A percentile compares a stretch with the other conserved stretches of the same genome.
Evolutionary conservation across 1,140 invertebrate species (phyloP).

Genomic region (Drosophila pallidifrons): DNA sequence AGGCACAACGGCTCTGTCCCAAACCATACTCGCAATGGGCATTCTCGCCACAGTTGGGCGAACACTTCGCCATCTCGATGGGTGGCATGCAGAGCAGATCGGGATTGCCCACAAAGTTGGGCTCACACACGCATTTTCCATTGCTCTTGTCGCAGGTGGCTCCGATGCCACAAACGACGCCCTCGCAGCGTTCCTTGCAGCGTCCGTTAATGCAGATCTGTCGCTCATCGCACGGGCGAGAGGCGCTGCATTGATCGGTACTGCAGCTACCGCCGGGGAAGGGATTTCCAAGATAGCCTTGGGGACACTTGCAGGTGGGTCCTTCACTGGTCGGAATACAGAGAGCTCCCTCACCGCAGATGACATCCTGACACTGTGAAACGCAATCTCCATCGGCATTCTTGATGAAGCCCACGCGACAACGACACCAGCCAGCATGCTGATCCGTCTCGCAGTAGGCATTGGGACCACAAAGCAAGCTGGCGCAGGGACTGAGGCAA

Average conservation of each 20-base stretch:
- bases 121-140: constrained; percentile 94
- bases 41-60: constrained; percentile 92
- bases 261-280: constrained; percentile 94
- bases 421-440: constrained; percentile 95
- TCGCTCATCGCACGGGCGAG: constrained; percentile 91
- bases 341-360: constrained; percentile 92
- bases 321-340: constrained; percentile 94
- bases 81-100: constrained; percentile 95
- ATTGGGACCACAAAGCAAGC: constrained; percentile 92
- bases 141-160: constrained; percentile 92
- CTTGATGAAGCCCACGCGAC: constrained; percentile 92
- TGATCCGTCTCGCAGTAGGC: constrained; percentile 95
- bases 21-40: constrained; percentile 94
- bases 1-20: constrained; percentile 91
- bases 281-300: constrained; percentile 94
- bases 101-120: constrained; percentile 95
- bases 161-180: constrained; percentile 92
- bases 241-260: constrained; percentile 91
- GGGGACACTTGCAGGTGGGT: constrained; percentile 94
- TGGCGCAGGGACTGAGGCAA: constrained; percentile 93
- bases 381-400: constrained; percentile 91
- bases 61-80: constrained; percentile 90
- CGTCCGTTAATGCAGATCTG: constrained; percentile 93
- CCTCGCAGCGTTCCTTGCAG: constrained; percentile 94
- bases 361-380: constrained; percentile 92